phyloP scores from a whole-genome alignment of 23 tunicate genomes.

The Botrylloides violaceus region DNA sequence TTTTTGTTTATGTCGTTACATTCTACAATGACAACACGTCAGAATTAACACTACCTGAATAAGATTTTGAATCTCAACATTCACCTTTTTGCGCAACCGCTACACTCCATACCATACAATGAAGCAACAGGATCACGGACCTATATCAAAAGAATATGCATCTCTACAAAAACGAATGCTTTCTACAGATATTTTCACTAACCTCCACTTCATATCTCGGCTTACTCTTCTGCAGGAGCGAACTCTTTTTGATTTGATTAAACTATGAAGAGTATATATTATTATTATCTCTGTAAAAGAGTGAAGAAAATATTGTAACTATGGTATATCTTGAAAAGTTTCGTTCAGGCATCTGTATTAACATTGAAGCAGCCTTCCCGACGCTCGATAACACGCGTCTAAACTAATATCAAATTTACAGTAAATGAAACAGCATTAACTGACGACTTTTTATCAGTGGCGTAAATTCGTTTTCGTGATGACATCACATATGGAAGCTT shows the following conservation, averaged over 20 bases:
- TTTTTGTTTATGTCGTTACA: background rate
- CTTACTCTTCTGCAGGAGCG: no score
- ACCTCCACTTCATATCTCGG: background rate
- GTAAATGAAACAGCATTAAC: background rate
- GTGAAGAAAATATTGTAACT: no score
- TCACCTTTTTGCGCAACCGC: background rate
- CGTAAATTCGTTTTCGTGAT: background rate
- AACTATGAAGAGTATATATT: no score
- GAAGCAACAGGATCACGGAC: background rate
- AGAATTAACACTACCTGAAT: no score
- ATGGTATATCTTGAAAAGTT: no score
- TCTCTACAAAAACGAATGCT: background rate
- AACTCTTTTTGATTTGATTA: no score
- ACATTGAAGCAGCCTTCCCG: no score
- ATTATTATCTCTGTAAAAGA: no score
- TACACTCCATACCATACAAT: background rate
- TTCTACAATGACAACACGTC: background rate
- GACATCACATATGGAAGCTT: background rate
- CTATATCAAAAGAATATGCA: background rate
- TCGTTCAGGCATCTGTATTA: no score
- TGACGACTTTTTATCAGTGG: background rate
- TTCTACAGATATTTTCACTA: no score
- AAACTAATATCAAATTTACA: no score
- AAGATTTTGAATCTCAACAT: background rate
- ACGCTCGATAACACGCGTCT: no score